These are phyloP conservation scores for Siderastrea siderea DNA, from an alignment of 92 coral and sea anemone species.

Conservation along the genomic window DNA sequence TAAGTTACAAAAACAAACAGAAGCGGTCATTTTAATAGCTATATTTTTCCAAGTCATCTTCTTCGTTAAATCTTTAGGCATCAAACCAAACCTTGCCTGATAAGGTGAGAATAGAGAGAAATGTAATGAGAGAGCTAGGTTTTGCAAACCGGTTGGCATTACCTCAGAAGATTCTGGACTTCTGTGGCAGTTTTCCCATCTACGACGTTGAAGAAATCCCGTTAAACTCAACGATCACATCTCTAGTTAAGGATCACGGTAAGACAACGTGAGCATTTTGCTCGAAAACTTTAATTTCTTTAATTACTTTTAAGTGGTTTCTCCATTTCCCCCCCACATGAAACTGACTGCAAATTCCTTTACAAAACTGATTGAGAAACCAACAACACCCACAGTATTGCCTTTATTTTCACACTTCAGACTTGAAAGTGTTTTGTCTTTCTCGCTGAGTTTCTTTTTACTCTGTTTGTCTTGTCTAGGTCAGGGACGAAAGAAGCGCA, in stretches of 20 bases:
- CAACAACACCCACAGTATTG: too few species aligned
- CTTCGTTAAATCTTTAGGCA: background rate
- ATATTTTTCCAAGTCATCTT: background rate
- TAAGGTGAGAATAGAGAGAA: background rate
- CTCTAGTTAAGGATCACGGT: background rate
- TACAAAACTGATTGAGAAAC: too few species aligned
- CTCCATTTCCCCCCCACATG: too few species aligned
- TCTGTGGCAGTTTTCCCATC: conserved; percentile 21
- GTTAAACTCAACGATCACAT: background rate
- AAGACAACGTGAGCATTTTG: too few species aligned
- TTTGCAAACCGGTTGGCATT: background rate
- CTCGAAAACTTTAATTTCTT: too few species aligned
- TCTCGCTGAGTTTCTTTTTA: too few species aligned
- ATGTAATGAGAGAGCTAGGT: background rate
- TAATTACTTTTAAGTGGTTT: too few species aligned
- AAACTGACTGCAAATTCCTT: too few species aligned
- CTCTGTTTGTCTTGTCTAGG: too few species aligned
- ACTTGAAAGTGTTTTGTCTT: too few species aligned
- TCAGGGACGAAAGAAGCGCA: too few species aligned
- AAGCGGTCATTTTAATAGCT: background rate
- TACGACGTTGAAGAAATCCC: background rate
- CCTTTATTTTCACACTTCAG: too few species aligned
- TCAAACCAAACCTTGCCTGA: background rate
- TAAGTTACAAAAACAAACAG: background rate
- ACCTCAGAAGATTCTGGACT: conserved; percentile 12